phyloP scores from a whole-genome alignment of 2,888 invertebrate genomes.

The Acholoe squamosa region DNA sequence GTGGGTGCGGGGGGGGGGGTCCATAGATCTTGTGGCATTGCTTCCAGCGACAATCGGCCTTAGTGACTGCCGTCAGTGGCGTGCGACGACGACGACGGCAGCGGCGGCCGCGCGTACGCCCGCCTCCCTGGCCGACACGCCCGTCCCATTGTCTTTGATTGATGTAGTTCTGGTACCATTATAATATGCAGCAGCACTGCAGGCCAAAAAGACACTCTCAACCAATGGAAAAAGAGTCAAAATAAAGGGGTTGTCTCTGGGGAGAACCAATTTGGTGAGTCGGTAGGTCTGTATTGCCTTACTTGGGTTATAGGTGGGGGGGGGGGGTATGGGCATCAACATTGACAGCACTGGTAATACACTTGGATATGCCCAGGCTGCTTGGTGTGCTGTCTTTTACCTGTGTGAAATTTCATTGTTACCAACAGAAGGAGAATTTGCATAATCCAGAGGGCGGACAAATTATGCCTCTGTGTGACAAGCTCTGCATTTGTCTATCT shows the following conservation, averaged over 20 bases:
- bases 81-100: slow-evolving; percentile 1
- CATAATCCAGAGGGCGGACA: not conserved
- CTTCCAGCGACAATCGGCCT: not conserved
- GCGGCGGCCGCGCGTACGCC: not conserved
- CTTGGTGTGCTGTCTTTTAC: not conserved
- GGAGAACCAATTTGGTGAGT: slow-evolving; percentile 20
- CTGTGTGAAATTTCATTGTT: slow-evolving; percentile 18
- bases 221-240: not conserved
- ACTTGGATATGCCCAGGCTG: not conserved
- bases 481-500: not conserved
- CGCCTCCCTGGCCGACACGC: not conserved
- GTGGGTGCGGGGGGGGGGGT: not conserved
- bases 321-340: not conserved
- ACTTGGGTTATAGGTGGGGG: not conserved
- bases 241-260: not conserved
- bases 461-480: slow-evolving; percentile 31
- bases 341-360: not conserved
- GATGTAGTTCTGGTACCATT: slow-evolving; percentile 31
- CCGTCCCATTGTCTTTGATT: slow-evolving; percentile 49
- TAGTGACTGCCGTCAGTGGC: slow-evolving; percentile 42
- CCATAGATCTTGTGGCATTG: not conserved
- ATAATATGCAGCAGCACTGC: not conserved
- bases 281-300: slow-evolving; percentile 5
- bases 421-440: not conserved
- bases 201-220: slow-evolving; percentile 28